Base-by-base conservation (phyloP, 2,888 invertebrate species). In the Stegophylla sp. region DNA sequence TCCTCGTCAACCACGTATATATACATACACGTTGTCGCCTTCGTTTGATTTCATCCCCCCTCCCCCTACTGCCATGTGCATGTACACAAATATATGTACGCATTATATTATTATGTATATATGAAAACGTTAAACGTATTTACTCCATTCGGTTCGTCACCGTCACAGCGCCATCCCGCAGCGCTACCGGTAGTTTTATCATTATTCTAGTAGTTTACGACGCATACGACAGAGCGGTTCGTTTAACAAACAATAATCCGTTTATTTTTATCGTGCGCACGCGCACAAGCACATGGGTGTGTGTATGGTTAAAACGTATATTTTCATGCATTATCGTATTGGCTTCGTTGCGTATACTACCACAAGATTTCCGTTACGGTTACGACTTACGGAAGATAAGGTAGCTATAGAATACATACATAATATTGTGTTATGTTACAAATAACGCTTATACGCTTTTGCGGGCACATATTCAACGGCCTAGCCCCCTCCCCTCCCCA, bases 161-260 rank as follows among this genome's bases (percentile, higher is more conserved):
- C 51, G n/a, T 15, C 28, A 20, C 64, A n/a, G n/a, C 72, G 28
- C 59, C 64, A 2, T 20, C 64, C 17, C 17, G 41, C 12, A 10
- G 1, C 9, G 3, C n/a, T 13, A 1, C 1, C 48, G 23, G 74
- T 63, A 63, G 63, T 63, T 75, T 74, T 74, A 73, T 61, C 61
- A 73, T 73, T 61, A 73, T 73, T 73, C 56, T 72, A 63, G 73
- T 61, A 61, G 73, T 45, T 61, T 48, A 34, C 48, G 45, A 48
- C 43, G 73, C 43, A 67, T 28, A 73, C 74, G 74, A 34, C 63
- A 48, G n/a, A n/a, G 75, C 66, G 75, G 75, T 76, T 76, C 75
- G 75, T 76, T 76, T 76, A 76, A 76, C 75, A 76, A 76, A 66
- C 75, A 66, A 76, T 76, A 76, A 76, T 76, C 75, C 75, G 66